Evolutionary conservation across 2,113 vertebrate genomes (phyloP).

Genomic region (Dasyprocta punctata): DNA sequence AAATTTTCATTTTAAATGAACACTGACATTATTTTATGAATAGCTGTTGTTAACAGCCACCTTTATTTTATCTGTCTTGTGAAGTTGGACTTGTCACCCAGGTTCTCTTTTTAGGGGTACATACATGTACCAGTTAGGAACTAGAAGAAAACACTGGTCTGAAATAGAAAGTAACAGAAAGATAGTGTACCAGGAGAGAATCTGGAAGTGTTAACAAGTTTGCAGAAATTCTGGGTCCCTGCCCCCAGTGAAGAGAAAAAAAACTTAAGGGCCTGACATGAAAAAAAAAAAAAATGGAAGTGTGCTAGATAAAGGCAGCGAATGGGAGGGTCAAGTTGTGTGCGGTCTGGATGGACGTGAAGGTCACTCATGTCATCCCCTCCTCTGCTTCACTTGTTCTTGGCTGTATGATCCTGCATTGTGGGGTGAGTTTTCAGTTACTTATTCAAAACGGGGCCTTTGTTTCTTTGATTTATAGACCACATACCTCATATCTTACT

Average conservation of each 20-base stretch:
- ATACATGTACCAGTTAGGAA: neutral
- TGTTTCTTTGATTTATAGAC: constrained; percentile 4
- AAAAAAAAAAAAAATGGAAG: neutral
- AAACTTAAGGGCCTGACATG: neutral
- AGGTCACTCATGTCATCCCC: neutral
- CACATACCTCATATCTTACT: neutral
- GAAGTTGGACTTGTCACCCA: neutral
- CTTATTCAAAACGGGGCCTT: neutral
- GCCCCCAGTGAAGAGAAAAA: neutral
- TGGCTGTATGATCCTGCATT: neutral
- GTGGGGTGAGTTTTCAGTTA: neutral
- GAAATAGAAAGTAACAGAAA: constrained; percentile 37
- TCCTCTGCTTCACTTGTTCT: neutral
- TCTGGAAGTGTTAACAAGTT: neutral
- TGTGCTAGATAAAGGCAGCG: neutral
- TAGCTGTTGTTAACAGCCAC: neutral
- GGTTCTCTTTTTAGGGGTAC: neutral
- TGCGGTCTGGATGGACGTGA: neutral
- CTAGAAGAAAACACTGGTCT: neutral
- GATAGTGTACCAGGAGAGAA: neutral
- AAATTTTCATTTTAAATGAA: constrained; percentile 20
- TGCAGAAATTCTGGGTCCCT: neutral
- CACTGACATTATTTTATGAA: neutral
- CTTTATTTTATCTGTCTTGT: neutral
- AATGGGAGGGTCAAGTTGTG: neutral